Evolutionary conservation across 1,140 invertebrate genomes (phyloP), one percentile per base, ranked within the genome.

Genomic region (Triops cancriformis): DNA sequence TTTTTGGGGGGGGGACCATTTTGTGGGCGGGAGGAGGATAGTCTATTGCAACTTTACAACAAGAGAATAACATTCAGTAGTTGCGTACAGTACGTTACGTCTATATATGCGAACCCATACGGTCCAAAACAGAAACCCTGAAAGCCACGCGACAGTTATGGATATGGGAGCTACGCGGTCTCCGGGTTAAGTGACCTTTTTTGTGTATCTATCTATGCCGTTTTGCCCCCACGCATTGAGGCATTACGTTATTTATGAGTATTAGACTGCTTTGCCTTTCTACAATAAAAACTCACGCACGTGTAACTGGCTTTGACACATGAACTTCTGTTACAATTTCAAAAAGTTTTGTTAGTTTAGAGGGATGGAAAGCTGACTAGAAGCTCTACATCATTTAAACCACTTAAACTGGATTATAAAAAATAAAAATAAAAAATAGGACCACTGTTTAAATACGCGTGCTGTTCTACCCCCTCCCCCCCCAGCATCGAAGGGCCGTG

Each of bases 131-230:
- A 64, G 51, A 6, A 64, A 18, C 51, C 51, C 14, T 64, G 51
- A 64, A 64, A 64, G 51, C 51, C 51, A 64, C 51, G 51, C 51
- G 51, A 64, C 51, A 64, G 51, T 64, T 64, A 64, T 64, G 51
- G 51, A 64, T 64, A 64, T 64, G 51, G 51, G 51, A 64, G 51
- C 51, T 64, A 64, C 23, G 23, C 51, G 51, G 51, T 64, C 51
- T 64, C 51, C 14, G 51, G 51, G 51, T 18, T 64, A 64, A 64
- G 51, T 64, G 51, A 64, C 51, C 23, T 23, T 23, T 64, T 64
- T 23, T 64, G 1, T 64, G 14, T 64, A n/a, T 64, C n/a, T 14
- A 64, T 23, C 51, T 23, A 64, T 37, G 31, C 51, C 23, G 6
- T 64, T 64, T 18, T 10, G 10, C 18, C 51, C 51, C 51, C 51